Evolutionary conservation across 2,113 vertebrate species (phyloP), one percentile per base, ranked within the genome.

Genomic region (Bungarus multicinctus): DNA sequence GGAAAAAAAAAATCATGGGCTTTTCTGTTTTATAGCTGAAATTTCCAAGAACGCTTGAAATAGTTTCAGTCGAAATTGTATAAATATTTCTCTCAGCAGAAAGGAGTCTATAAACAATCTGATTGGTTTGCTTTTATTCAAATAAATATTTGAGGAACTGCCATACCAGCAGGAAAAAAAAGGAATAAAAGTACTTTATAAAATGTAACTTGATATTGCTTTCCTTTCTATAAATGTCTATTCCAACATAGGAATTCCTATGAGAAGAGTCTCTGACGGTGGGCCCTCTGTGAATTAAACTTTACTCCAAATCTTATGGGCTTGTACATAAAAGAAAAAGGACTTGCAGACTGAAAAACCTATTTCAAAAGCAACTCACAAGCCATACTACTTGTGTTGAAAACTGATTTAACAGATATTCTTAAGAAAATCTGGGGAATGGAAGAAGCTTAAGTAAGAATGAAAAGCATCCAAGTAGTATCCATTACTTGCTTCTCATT

Each of bases 151-250:
- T 87, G 16, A 89, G 55, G 1, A 90, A 89, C 0, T 20, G 0
- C n/a, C 54, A 81, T 85, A 88, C 22, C 89, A 90, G 60, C 30
- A 58, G 3, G 90, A 88, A 89, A 93, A 23, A 94, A 93, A 94
- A 1, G 89, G 69, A 88, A 14, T 57, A 0, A 8, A 8, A 22
- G 34, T 30, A 45, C 27, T 91, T 54, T 27, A 64, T 86, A 86
- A 89, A 54, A n/a, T 25, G 3, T 7, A 4, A 92, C 93, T 87
- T 43, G 87, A 45, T 90, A 23, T 74, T 93, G 86, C 11, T 54
- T 9, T 3, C 39, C 89, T 86, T 2, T 91, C 93, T 91, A 52
- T 85, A 27, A 94, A 69, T 9, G 87, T 27, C 0, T 92, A n/a
- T 18, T 23, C n/a, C 25, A 57, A n/a, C 4, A 90, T 34, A n/a